A percentile compares a stretch with the other conserved stretches of the same genome.
Conservation (phyloP, 2,113 vertebrate species). For the Macroglossus sobrinus region DNA sequence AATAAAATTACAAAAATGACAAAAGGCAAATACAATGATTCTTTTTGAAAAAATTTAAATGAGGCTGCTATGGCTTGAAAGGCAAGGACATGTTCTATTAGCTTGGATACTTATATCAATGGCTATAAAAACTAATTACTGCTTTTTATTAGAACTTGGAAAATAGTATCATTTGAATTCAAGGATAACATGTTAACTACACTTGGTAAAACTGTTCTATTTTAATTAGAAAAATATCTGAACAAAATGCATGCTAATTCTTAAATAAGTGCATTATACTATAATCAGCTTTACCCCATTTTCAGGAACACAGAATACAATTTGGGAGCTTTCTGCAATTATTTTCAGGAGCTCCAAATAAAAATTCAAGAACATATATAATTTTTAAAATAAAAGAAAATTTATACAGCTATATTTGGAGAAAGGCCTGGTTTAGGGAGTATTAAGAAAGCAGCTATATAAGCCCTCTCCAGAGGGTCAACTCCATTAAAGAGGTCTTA, state of each 20-base stretch:
- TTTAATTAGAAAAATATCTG: conserved; percentile 28
- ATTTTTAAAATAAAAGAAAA: not conserved
- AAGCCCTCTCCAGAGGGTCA: not conserved
- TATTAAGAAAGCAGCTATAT: not conserved
- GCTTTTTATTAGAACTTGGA: not conserved
- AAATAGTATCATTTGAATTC: conserved; percentile 22
- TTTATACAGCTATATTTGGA: not conserved
- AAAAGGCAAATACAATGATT: not conserved
- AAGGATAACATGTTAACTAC: not conserved
- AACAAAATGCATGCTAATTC: not conserved
- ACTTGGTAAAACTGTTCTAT: not conserved
- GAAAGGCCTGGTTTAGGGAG: not conserved
- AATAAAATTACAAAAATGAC: not conserved
- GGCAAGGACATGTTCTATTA: not conserved
- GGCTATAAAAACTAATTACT: not conserved
- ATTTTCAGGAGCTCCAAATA: not conserved
- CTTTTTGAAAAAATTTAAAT: not conserved
- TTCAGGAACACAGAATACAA: not conserved
- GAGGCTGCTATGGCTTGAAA: not conserved
- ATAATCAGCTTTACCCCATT: not conserved
- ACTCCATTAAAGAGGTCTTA: not conserved
- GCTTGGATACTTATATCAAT: not conserved
- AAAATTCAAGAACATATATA: not conserved
- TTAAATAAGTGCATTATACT: not conserved
- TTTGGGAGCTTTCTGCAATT: not conserved